Evolutionary conservation across 64 coral and sea anemone species (phyloP).

Genomic region (Montipora efflorescens): DNA sequence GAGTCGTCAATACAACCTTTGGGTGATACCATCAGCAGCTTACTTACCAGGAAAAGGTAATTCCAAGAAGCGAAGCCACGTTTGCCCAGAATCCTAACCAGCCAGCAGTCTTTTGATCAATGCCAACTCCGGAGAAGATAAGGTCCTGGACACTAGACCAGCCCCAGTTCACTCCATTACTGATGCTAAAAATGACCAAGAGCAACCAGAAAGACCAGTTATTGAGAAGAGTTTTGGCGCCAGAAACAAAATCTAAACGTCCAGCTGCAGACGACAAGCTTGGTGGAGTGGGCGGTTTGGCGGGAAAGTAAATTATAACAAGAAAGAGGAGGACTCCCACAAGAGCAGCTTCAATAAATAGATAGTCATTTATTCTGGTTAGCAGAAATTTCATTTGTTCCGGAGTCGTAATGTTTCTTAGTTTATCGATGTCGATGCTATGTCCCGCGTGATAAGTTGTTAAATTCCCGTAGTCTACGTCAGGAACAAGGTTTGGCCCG

Average conservation of each 20-base stretch:
- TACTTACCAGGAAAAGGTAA: constrained; percentile 89
- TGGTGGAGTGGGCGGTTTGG: constrained; percentile 87
- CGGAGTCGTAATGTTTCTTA: constrained; percentile 77
- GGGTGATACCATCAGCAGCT: no score
- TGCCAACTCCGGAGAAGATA: constrained; percentile 86
- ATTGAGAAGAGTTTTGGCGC: constrained; percentile 72
- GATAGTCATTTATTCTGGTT: constrained; percentile 87
- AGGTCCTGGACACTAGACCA: constrained; percentile 96
- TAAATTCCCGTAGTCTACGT: constrained; percentile 81
- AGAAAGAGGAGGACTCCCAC: constrained; percentile 71
- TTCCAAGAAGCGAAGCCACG: constrained; percentile 82
- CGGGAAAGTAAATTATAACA: constrained; percentile 84
- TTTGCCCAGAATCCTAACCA: constrained; percentile 94
- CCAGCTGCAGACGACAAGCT: constrained; percentile 81
- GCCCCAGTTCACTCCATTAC: constrained; percentile 91
- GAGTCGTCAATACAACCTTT: no score
- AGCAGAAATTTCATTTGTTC: constrained; percentile 73
- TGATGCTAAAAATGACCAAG: constrained; percentile 74
- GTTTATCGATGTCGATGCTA: constrained; percentile 78
- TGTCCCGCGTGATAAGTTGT: constrained; percentile 74
- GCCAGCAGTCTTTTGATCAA: constrained; percentile 89
- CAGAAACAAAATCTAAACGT: constrained; percentile 76
- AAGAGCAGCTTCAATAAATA: constrained; percentile 76
- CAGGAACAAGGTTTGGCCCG: constrained; percentile 88
- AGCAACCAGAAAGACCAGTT: constrained; percentile 79